A percentile compares a stretch with the other conserved stretches of the same genome.
Conservation (phyloP, 2,888 invertebrate species). For the Euzophera pinguis region DNA sequence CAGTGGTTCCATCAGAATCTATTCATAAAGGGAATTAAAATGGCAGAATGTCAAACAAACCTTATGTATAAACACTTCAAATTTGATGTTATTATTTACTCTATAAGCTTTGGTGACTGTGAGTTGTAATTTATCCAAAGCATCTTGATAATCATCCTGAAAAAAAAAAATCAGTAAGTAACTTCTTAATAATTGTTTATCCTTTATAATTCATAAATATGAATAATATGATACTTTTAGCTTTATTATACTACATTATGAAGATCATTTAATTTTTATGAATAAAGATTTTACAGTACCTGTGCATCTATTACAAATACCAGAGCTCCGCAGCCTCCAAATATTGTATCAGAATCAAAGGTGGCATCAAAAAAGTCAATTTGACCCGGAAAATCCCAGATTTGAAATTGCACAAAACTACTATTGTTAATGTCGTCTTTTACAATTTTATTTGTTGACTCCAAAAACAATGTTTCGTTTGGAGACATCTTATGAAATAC, state of each 20-base stretch:
- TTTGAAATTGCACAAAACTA: slow-evolving; percentile 99
- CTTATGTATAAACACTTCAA: slow-evolving; percentile 99
- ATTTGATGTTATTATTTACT: slow-evolving; percentile 97
- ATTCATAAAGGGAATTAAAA: too few relatives aligned
- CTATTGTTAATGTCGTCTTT: slow-evolving; percentile 98
- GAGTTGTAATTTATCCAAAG: slow-evolving; percentile 93
- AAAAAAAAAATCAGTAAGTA: too few relatives aligned
- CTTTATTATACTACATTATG: too few relatives aligned
- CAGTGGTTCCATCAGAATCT: too few relatives aligned
- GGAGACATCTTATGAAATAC: slow-evolving; percentile 99
- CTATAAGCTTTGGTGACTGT: slow-evolving; percentile 97
- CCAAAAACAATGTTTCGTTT: slow-evolving; percentile 98
- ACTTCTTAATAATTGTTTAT: too few relatives aligned
- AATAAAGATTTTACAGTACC: slow-evolving; percentile 58
- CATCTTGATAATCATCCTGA: slow-evolving; percentile 98
- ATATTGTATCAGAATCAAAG: slow-evolving; percentile 97
- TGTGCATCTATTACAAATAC: slow-evolving; percentile 99
- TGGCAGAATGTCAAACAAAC: slow-evolving; percentile 43
- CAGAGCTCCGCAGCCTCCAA: slow-evolving; percentile 97
- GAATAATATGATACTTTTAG: too few relatives aligned
- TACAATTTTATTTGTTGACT: slow-evolving; percentile 98
- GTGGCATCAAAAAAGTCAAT: slow-evolving; percentile 98
- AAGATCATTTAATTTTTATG: too few relatives aligned
- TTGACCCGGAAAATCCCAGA: slow-evolving; percentile 99
- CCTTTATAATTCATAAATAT: too few relatives aligned